A percentile compares a stretch with the other conserved stretches of the same genome.
Conservation (phyloP, 1,140 invertebrate genomes). For the Pectinophora gossypiella region DNA sequence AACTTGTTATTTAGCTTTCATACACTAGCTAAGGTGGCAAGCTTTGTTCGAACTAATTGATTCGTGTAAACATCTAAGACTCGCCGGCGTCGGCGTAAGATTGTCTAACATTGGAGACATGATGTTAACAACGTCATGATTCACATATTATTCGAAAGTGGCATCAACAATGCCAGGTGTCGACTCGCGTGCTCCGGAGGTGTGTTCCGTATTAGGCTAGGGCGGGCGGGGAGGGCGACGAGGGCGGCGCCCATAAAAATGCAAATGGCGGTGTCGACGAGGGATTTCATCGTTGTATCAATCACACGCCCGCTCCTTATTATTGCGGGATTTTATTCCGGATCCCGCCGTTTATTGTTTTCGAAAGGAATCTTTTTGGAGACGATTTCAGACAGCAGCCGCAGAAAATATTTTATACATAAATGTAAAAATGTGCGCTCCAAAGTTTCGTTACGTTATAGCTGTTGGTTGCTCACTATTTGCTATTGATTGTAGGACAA, state of each 20-base stretch:
- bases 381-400: not conserved
- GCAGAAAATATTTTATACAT: not conserved
- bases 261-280: constrained; percentile 63
- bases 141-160: too few relatives aligned
- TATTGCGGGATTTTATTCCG: constrained; percentile 56
- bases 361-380: constrained; percentile 12
- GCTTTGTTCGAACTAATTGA: too few relatives aligned
- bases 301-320: constrained; percentile 59
- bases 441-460: too few relatives aligned
- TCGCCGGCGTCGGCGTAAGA: too few relatives aligned
- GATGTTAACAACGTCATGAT: too few relatives aligned
- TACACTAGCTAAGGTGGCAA: too few relatives aligned
- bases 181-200: not conserved
- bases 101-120: too few relatives aligned
- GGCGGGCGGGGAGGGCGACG: not conserved
- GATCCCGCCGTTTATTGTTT: constrained; percentile 41
- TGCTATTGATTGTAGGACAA: too few relatives aligned
- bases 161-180: not conserved
- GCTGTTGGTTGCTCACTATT: too few relatives aligned
- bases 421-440: too few relatives aligned
- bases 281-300: constrained; percentile 63
- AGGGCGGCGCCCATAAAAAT: constrained; percentile 60
- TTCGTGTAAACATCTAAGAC: too few relatives aligned
- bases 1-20: too few relatives aligned
- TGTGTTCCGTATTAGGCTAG: constrained; percentile 2